phyloP scores from a whole-genome alignment of 2,888 invertebrate species.

The Sinopyrophorus schimmeli region DNA sequence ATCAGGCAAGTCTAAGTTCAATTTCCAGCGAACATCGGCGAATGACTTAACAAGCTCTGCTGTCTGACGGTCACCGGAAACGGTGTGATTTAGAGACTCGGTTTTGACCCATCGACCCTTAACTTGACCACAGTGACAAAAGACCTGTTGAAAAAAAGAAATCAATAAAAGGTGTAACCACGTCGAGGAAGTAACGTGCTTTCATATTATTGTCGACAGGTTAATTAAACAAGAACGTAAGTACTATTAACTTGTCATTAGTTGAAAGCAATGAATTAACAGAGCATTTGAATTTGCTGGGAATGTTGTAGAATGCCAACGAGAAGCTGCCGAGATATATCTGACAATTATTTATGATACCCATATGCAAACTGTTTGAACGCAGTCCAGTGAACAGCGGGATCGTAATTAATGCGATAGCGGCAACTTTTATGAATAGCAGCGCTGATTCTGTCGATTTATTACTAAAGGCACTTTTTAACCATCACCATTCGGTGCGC shows the following conservation, averaged over 20 bases:
- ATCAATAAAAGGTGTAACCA: slow-evolving; percentile 15
- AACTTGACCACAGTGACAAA: slow-evolving; percentile 35
- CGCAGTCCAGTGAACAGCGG: slow-evolving; percentile 45
- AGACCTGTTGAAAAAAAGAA: slow-evolving; percentile 32
- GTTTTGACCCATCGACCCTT: slow-evolving; percentile 34
- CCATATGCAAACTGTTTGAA: slow-evolving; percentile 53
- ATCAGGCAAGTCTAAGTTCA: slow-evolving; percentile 38
- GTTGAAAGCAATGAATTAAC: slow-evolving; percentile 39
- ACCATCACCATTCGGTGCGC: slow-evolving; percentile 44
- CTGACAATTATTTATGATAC: slow-evolving; percentile 54
- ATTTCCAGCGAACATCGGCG: slow-evolving; percentile 37
- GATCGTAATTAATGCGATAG: slow-evolving; percentile 55
- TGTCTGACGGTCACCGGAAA: slow-evolving; percentile 39
- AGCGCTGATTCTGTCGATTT: slow-evolving; percentile 55
- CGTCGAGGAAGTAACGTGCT: slow-evolving; percentile 12
- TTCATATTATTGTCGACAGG: slow-evolving; percentile 28
- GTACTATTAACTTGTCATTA: slow-evolving; percentile 46
- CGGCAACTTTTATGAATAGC: slow-evolving; percentile 56
- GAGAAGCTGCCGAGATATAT: slow-evolving; percentile 44
- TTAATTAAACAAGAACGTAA: slow-evolving; percentile 32
- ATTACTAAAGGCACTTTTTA: slow-evolving; percentile 53
- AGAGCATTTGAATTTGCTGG: slow-evolving; percentile 48
- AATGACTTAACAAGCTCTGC: slow-evolving; percentile 38
- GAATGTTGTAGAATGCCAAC: slow-evolving; percentile 50
- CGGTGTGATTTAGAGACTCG: slow-evolving; percentile 41